Evolutionary conservation across 53 echinoderm and acorn worm species (phyloP).

Genomic region (Henricia sp.): DNA sequence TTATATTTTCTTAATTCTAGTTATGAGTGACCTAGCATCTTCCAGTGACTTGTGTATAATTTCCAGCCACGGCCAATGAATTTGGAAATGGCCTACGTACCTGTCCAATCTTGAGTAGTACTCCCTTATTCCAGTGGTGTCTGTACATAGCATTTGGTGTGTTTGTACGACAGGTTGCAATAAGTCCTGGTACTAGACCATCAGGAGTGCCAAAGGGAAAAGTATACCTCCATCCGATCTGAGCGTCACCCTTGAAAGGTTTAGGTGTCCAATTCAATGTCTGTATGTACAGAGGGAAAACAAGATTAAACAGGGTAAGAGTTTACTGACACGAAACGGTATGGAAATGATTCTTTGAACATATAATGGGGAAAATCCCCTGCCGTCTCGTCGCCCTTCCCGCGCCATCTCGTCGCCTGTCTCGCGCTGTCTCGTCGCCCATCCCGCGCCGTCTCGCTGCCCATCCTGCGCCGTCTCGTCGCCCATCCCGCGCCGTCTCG

Average conservation of each 20-base stretch:
- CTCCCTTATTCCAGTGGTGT: constrained; percentile 86
- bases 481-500: no score
- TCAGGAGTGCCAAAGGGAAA: constrained; percentile 72
- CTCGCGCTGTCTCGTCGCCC: no score
- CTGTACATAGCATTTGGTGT: constrained; percentile 72
- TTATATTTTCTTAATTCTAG: background rate
- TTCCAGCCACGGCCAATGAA: no score
- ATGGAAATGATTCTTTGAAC: no score
- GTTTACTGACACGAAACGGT: no score
- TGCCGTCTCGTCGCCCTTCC: no score
- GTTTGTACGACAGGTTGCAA: constrained; percentile 73
- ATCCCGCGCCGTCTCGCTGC: no score
- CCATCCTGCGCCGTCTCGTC: no score
- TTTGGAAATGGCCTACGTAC: constrained; percentile 20
- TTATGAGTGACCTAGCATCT: no score
- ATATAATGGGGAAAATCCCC: no score
- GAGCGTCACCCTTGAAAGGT: constrained; percentile 88
- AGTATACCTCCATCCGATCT: constrained; percentile 76
- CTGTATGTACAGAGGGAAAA: constrained; percentile 40
- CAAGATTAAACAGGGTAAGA: background rate
- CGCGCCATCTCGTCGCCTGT: no score
- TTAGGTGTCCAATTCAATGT: constrained; percentile 93
- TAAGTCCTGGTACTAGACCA: constrained; percentile 71
- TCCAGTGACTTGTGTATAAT: no score
- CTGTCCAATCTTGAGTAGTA: constrained; percentile 93